Percentiles rank a stretch among this genome's conserved stretches.
phyloP scores from a whole-genome alignment of 2,113 vertebrate genomes.

The Laticauda laticaudata region DNA sequence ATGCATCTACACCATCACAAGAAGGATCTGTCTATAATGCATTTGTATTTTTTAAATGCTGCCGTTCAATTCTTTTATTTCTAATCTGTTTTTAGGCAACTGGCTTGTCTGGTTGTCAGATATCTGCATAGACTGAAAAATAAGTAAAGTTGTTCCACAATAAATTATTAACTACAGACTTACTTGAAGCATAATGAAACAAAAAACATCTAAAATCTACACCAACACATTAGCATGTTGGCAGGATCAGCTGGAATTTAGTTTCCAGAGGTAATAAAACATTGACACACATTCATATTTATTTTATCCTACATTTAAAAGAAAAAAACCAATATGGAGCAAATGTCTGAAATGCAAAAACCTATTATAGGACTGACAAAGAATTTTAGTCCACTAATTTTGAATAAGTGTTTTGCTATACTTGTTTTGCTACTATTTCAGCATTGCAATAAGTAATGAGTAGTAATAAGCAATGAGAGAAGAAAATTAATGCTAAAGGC shows the following conservation, averaged over 20 bases:
- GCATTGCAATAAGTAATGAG: neutral
- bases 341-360: neutral
- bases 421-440: neutral
- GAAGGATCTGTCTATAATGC: neutral
- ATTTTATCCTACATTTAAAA: neutral
- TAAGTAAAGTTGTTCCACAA: neutral
- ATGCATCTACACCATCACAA: neutral
- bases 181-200: neutral
- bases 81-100: neutral
- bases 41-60: accelerated
- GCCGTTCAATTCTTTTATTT: accelerated
- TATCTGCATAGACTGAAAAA: neutral
- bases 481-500: slow-evolving; percentile 14
- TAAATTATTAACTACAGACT: neutral
- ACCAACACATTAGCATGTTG: neutral
- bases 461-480: no score
- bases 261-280: neutral
- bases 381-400: neutral
- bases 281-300: neutral
- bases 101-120: neutral
- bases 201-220: neutral
- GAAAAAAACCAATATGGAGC: neutral
- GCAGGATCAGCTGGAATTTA: neutral
- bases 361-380: neutral
- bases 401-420: neutral